Conservation (phyloP, 92 coral and sea anemone species). For the Actinernus sp. region DNA sequence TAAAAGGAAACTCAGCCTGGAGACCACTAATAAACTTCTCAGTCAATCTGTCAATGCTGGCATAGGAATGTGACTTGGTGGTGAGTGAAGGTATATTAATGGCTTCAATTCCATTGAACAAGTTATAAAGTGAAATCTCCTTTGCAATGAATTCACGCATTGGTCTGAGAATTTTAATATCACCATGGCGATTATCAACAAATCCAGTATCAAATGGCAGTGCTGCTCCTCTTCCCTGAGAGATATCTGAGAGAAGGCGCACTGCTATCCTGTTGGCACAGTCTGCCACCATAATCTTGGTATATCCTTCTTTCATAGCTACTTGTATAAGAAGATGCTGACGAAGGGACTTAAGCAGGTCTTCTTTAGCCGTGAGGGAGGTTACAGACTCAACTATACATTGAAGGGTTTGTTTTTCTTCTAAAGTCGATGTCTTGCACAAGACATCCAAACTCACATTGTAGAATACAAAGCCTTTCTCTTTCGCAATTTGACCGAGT, state of each 20-base stretch:
- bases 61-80: constrained; percentile 71
- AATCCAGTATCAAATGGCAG: constrained; percentile 85
- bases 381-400: constrained; percentile 54
- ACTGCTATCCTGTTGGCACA: constrained; percentile 84
- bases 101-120: constrained; percentile 59
- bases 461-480: constrained; percentile 73
- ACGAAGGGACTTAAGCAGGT: constrained; percentile 62
- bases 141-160: constrained; percentile 96
- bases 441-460: constrained; percentile 62
- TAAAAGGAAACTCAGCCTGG: constrained; percentile 89
- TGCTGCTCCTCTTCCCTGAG: constrained; percentile 96
- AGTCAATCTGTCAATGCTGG: constrained; percentile 86
- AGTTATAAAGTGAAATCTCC: constrained; percentile 86
- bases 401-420: constrained; percentile 36
- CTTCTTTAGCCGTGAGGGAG: constrained; percentile 90
- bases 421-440: constrained; percentile 10
- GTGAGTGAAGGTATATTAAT: constrained; percentile 67
- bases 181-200: constrained; percentile 82
- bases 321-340: constrained; percentile 44
- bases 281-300: constrained; percentile 90
- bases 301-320: constrained; percentile 77
- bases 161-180: constrained; percentile 77
- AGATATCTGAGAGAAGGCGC: constrained; percentile 76
- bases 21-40: constrained; percentile 86
- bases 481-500: constrained; percentile 31